Percentiles rank a stretch among this genome's conserved stretches.
phyloP scores from a whole-genome alignment of 2,113 vertebrate species.

The Pomatorhinus ruficollis region DNA sequence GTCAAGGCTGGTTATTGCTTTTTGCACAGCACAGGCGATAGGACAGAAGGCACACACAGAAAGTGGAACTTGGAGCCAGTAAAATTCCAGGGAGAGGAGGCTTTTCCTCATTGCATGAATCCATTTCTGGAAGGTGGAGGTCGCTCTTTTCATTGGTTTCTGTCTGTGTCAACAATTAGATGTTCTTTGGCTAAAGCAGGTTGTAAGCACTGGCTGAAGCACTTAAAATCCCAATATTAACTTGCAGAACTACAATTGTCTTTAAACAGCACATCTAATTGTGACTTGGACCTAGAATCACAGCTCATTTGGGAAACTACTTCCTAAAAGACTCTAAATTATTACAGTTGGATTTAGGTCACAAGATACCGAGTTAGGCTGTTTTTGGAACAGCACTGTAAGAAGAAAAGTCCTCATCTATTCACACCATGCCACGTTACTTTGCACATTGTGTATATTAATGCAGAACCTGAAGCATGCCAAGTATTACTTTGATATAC shows the following conservation, averaged over 20 bases:
- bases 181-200: background rate
- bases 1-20: conserved; percentile 41
- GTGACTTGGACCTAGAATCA: background rate
- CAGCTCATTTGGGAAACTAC: background rate
- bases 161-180: background rate
- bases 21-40: background rate
- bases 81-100: background rate
- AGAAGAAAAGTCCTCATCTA: background rate
- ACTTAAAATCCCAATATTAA: background rate
- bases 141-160: background rate
- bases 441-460: background rate
- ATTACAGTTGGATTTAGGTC: background rate
- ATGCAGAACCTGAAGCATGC: background rate
- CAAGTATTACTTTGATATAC: background rate
- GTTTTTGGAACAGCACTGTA: background rate
- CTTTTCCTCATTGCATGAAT: background rate
- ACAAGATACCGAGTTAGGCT: background rate
- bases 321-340: background rate
- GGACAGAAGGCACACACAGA: background rate
- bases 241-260: background rate
- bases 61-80: background rate
- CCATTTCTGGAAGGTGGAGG: background rate
- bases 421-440: background rate
- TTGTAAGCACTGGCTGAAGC: background rate
- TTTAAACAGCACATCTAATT: background rate